Evolutionary conservation across 2,113 vertebrate species (phyloP).

Genomic region (Etia nguti): DNA sequence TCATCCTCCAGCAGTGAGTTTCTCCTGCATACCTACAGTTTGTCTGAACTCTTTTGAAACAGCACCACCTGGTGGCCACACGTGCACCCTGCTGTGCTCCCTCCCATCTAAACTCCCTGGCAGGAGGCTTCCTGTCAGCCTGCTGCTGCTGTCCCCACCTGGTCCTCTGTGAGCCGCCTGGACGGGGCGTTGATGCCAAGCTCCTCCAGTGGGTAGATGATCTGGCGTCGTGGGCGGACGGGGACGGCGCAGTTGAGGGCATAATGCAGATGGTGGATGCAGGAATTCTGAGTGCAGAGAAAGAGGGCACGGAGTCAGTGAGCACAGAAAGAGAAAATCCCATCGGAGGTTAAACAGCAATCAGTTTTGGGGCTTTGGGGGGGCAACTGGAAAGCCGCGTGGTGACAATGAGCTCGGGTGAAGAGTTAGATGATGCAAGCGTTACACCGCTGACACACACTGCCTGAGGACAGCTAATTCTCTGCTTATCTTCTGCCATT

Average conservation of each 20-base stretch:
- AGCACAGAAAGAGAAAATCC: background rate
- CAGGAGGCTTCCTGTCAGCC: constrained; percentile 61
- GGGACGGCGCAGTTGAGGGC: constrained; percentile 86
- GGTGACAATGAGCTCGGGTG: constrained; percentile 24
- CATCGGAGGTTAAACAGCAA: background rate
- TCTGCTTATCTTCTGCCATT: constrained; percentile 6
- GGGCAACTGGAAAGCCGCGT: background rate
- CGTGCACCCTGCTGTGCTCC: background rate
- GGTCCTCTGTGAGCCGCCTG: constrained; percentile 80
- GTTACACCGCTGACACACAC: background rate
- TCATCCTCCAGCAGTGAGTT: background rate
- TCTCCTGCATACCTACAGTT: background rate
- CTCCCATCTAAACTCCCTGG: constrained; percentile 74
- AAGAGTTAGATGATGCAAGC: constrained; percentile 9
- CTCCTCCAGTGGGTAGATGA: constrained; percentile 91
- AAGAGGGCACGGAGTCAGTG: constrained; percentile 29
- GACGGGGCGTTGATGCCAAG: constrained; percentile 87
- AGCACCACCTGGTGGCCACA: constrained; percentile 53
- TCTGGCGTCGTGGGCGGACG: constrained; percentile 89
- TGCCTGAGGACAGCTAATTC: background rate
- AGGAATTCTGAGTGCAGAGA: constrained; percentile 76
- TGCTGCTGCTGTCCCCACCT: constrained; percentile 78
- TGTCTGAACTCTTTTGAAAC: constrained; percentile 9
- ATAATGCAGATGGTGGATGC: constrained; percentile 80
- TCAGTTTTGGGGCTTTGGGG: background rate